phyloP scores from a whole-genome alignment of 1,140 invertebrate species.

The Papilio glaucus region DNA sequence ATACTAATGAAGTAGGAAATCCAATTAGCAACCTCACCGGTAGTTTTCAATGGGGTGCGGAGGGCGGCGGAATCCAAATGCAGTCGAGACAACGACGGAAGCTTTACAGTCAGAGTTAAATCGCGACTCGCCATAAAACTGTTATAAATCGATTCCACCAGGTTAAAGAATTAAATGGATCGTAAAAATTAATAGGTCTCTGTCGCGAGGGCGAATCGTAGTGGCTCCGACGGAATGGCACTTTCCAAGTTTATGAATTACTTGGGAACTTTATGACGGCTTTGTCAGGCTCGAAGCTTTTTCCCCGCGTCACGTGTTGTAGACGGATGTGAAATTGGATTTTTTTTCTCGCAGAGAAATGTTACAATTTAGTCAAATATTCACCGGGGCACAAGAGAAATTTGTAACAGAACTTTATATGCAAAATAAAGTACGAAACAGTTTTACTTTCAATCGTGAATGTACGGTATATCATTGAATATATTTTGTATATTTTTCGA shows the following conservation, averaged over 20 bases:
- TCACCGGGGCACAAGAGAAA: slow-evolving; percentile 29
- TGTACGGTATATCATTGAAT: slow-evolving; percentile 36
- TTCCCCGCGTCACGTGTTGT: slow-evolving; percentile 73
- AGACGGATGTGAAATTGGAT: slow-evolving; percentile 80
- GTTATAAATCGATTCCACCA: slow-evolving; percentile 79
- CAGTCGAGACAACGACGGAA: slow-evolving; percentile 62
- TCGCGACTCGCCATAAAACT: slow-evolving; percentile 69
- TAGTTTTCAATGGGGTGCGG: slow-evolving; percentile 59
- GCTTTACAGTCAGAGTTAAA: slow-evolving; percentile 70
- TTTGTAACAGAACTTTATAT: slow-evolving; percentile 1
- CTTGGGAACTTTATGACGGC: slow-evolving; percentile 76
- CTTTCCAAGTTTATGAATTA: slow-evolving; percentile 76
- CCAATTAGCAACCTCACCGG: slow-evolving; percentile 59
- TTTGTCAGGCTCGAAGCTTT: slow-evolving; percentile 67
- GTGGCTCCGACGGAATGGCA: slow-evolving; percentile 56
- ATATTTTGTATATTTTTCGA: slow-evolving; percentile 39
- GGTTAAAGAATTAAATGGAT: slow-evolving; percentile 81
- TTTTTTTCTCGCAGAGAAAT: slow-evolving; percentile 68
- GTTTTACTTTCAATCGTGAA: slow-evolving; percentile 12
- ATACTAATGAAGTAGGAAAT: slow-evolving; percentile 60
- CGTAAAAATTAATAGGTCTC: slow-evolving; percentile 80
- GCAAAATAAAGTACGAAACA: background rate
- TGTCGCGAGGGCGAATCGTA: slow-evolving; percentile 56
- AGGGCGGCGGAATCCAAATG: slow-evolving; percentile 45
- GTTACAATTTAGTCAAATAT: slow-evolving; percentile 55